Conservation (phyloP, 2,888 invertebrate species). For the Parochlus steinenii region DNA sequence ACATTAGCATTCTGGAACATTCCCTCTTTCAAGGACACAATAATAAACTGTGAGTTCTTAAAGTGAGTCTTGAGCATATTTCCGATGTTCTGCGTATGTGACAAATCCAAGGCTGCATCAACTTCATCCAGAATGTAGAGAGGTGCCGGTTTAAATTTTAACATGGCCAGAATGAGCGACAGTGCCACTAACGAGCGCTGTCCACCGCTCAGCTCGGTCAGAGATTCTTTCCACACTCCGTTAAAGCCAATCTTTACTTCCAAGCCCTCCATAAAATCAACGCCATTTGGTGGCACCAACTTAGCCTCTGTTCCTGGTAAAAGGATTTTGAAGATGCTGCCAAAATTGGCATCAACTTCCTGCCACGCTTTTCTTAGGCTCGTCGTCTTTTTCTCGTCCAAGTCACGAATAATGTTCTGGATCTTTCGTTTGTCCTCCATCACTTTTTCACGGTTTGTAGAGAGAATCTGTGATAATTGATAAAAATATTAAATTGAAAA, state of each 20-base stretch:
- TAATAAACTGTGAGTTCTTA: conserved; percentile 85
- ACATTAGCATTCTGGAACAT: conserved; percentile 99
- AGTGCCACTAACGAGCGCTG: conserved; percentile 92
- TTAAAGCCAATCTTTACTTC: conserved; percentile 89
- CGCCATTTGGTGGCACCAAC: conserved; percentile 49
- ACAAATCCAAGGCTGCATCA: conserved; percentile 93
- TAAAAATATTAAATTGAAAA: conserved; percentile 11
- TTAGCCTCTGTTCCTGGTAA: conserved; percentile 81
- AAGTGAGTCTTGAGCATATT: conserved; percentile 85
- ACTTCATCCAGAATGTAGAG: conserved; percentile 98
- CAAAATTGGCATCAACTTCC: conserved; percentile 83
- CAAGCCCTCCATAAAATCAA: conserved; percentile 65
- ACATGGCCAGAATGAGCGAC: conserved; percentile 88
- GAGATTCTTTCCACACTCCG: conserved; percentile 86
- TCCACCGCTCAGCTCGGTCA: conserved; percentile 92
- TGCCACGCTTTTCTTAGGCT: conserved; percentile 69
- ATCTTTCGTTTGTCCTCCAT: conserved; percentile 59
- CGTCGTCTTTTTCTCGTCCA: conserved; percentile 81
- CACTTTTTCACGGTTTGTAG: conserved; percentile 47
- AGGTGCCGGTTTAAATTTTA: conserved; percentile 94
- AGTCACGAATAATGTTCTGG: conserved; percentile 58
- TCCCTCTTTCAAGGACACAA: conserved; percentile 96
- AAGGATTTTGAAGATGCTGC: conserved; percentile 80
- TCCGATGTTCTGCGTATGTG: conserved; percentile 98
- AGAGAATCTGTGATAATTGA: conserved; percentile 31